Conservation (phyloP, 2,113 vertebrate species). For the Chrysochloris asiatica region DNA sequence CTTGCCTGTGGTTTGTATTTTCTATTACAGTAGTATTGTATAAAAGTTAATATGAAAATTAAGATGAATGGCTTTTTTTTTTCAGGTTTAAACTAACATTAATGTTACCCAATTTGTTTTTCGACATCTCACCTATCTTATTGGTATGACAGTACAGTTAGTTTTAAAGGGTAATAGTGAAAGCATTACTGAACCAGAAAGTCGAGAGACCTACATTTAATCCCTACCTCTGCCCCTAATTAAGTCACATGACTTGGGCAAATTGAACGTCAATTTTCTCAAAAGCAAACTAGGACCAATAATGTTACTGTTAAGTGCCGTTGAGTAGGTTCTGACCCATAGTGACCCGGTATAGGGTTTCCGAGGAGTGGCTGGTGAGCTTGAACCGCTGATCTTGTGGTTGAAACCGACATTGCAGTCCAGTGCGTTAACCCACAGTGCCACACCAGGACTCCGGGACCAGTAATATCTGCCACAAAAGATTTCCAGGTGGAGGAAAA, state of each 20-base stretch:
- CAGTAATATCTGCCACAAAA: neutral
- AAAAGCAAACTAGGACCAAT: constrained; percentile 18
- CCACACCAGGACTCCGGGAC: too few relatives aligned
- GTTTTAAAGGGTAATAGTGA: neutral
- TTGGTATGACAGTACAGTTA: neutral
- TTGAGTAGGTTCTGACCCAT: too few relatives aligned
- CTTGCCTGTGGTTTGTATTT: neutral
- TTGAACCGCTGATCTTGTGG: too few relatives aligned
- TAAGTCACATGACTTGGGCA: neutral
- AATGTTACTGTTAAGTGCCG: too few relatives aligned
- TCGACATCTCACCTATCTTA: neutral
- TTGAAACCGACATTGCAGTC: too few relatives aligned
- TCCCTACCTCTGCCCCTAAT: neutral
- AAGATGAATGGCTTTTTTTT: neutral
- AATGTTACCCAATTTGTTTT: constrained; percentile 9
- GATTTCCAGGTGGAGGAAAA: neutral
- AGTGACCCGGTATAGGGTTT: too few relatives aligned
- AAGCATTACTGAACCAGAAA: neutral
- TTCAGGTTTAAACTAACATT: neutral
- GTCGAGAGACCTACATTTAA: neutral
- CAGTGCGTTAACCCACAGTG: too few relatives aligned
- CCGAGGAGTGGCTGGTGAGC: too few relatives aligned
- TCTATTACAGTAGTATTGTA: neutral
- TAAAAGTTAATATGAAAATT: neutral
- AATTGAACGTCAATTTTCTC: constrained; percentile 11